phyloP scores from a whole-genome alignment of 2,797 vertebrate species.

The Acipenser transmontanus region DNA sequence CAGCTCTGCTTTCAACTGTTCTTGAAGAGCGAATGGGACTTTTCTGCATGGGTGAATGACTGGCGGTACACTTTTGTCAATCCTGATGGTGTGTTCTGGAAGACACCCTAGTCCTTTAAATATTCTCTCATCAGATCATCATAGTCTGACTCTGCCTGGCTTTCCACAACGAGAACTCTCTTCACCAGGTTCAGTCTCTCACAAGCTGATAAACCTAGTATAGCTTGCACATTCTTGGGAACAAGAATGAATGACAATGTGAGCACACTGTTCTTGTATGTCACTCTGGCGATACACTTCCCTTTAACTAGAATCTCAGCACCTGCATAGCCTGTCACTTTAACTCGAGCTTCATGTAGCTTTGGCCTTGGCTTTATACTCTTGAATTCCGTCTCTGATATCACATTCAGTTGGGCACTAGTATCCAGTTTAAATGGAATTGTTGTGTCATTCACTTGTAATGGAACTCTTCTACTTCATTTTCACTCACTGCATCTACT shows the following conservation, averaged over 20 bases:
- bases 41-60: background rate
- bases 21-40: background rate
- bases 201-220: background rate
- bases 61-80: background rate
- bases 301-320: background rate
- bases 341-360: background rate
- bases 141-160: background rate
- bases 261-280: background rate
- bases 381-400: background rate
- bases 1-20: background rate
- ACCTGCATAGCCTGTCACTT: background rate
- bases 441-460: background rate
- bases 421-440: conserved; percentile 6
- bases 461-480: background rate
- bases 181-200: conserved; percentile 5
- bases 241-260: background rate
- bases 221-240: background rate
- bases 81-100: background rate
- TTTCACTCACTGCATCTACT: no score
- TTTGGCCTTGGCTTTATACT: background rate
- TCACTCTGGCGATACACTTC: background rate
- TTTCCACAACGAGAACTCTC: no score
- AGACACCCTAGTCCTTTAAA: conserved; percentile 5
- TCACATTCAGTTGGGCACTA: background rate
- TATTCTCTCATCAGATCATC: background rate